A percentile compares a stretch with the other conserved stretches of the same genome.
These are phyloP conservation scores for Theonella swinhoei DNA, from an alignment of 37 sponge, comb jelly and placozoan genomes.

Conservation along the genomic window DNA sequence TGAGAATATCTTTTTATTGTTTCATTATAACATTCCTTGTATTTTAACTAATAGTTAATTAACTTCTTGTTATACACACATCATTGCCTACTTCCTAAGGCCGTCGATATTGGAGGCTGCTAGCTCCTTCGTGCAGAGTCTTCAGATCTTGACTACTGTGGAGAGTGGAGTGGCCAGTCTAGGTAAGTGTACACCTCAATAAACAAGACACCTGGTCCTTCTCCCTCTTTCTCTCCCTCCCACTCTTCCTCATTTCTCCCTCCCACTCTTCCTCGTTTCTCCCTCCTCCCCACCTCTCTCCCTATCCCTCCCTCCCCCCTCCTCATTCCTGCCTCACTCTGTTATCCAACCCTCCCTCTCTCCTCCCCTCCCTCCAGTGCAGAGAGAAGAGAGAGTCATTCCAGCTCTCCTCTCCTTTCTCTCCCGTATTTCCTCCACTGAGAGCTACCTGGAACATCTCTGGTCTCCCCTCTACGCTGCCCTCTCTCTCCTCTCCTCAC, in stretches of 20 bases:
- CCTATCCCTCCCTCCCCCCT: neutral
- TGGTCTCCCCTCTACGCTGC: neutral
- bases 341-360: neutral
- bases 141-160: neutral
- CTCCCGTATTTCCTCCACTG: neutral
- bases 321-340: neutral
- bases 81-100: too few relatives aligned
- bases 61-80: too few relatives aligned
- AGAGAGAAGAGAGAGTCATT: neutral
- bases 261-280: neutral
- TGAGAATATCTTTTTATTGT: too few relatives aligned
- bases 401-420: neutral
- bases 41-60: too few relatives aligned
- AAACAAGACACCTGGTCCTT: too few relatives aligned
- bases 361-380: neutral
- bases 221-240: too few relatives aligned
- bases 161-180: neutral
- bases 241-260: too few relatives aligned
- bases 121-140: too few relatives aligned
- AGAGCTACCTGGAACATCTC: neutral
- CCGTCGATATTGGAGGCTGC: too few relatives aligned
- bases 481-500: neutral
- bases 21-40: too few relatives aligned
- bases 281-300: neutral
- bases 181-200: neutral